Evolutionary conservation across 1,140 invertebrate species (phyloP).

Genomic region (Argopecten irradians): DNA sequence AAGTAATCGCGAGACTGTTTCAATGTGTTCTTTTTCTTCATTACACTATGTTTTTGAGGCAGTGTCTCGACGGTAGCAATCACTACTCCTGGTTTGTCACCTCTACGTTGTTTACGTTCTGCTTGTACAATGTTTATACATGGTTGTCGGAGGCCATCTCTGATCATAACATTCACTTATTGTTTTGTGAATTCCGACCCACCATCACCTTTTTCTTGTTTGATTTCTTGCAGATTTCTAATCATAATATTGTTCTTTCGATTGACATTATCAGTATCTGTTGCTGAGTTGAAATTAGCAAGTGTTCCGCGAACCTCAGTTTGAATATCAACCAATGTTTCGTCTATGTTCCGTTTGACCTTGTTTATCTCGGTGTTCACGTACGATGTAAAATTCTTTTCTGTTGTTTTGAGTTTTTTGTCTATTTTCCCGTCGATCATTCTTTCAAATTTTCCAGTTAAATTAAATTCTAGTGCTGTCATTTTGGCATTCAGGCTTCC

Average conservation of each 20-base stretch:
- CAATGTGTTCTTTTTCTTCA: conserved; percentile 22
- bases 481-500: no score
- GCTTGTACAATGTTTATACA: not conserved
- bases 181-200: conserved; percentile 14
- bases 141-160: conserved; percentile 10
- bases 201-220: not conserved
- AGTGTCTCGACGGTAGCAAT: conserved; percentile 7
- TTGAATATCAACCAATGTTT: not conserved
- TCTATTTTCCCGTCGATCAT: no score
- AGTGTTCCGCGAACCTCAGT: not conserved
- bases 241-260: not conserved
- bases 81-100: conserved; percentile 1
- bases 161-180: not conserved
- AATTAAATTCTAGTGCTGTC: no score
- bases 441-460: no score
- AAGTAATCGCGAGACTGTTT: not conserved
- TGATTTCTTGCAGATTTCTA: not conserved
- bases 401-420: not conserved
- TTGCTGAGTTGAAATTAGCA: not conserved
- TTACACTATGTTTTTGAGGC: conserved; percentile 24
- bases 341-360: not conserved
- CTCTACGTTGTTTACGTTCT: conserved; percentile 10
- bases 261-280: not conserved
- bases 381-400: not conserved
- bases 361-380: not conserved